Evolutionary conservation across 2,888 invertebrate genomes (phyloP).

Genomic region (Meliscaeva auricollis): DNA sequence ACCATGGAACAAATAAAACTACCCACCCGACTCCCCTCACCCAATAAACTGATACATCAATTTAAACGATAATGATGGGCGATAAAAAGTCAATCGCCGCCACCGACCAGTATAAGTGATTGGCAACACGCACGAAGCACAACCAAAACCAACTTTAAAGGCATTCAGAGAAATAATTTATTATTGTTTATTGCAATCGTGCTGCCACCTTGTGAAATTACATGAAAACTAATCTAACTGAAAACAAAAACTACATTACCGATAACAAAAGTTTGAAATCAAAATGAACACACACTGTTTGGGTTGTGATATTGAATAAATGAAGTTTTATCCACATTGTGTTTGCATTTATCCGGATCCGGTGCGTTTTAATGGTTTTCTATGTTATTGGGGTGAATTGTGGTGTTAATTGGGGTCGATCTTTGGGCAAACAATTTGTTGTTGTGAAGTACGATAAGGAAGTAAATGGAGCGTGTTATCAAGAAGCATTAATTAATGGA

Average conservation of each 20-base stretch:
- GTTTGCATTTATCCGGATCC: not conserved
- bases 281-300: constrained; percentile 23
- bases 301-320: constrained; percentile 44
- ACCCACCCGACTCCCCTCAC: not conserved
- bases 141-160: not conserved
- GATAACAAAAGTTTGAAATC: not conserved
- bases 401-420: constrained; percentile 15
- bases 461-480: constrained; percentile 1
- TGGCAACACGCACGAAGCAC: constrained; percentile 36
- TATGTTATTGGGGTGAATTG: constrained; percentile 4
- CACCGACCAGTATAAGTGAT: constrained; percentile 24
- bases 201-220: constrained; percentile 51
- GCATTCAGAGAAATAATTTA: not conserved
- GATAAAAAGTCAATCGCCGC: constrained; percentile 51
- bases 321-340: not conserved
- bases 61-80: constrained; percentile 39
- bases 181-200: constrained; percentile 6
- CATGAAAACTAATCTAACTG: not conserved
- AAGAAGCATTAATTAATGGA: not conserved
- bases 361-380: not conserved
- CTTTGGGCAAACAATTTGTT: not conserved
- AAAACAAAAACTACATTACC: constrained; percentile 42
- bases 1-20: constrained; percentile 10
- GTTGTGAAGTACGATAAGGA: not conserved
- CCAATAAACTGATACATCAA: constrained; percentile 19